Conservation (phyloP, 1,140 invertebrate species). For the Eciton burchellii region DNA sequence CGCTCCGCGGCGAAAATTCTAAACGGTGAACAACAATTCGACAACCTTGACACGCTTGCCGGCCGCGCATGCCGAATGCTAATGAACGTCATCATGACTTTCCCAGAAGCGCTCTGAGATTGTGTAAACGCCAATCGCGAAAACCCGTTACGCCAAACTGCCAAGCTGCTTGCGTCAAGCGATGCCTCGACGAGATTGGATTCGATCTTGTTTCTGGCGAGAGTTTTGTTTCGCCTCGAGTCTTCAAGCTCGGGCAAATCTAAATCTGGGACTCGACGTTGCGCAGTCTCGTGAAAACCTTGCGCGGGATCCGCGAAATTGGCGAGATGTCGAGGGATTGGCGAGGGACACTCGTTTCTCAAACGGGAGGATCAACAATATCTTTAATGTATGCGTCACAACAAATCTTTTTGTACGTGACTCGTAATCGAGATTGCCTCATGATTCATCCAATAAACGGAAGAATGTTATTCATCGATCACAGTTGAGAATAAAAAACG, state of each 20-base stretch:
- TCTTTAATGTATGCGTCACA: background rate
- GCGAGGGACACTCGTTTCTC: background rate
- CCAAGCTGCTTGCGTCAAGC: background rate
- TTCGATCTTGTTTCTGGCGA: background rate
- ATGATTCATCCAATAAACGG: conserved; percentile 19
- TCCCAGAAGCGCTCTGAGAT: conserved; percentile 4
- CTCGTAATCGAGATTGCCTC: background rate
- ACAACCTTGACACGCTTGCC: conserved; percentile 72
- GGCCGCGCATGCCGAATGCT: conserved; percentile 52
- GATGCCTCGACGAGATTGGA: background rate
- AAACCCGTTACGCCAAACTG: conserved; percentile 3
- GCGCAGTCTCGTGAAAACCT: too few species aligned
- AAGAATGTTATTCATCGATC: background rate
- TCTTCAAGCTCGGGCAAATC: too few species aligned
- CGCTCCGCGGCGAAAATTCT: conserved; percentile 15
- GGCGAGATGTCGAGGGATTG: too few species aligned
- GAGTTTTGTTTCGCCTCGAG: too few species aligned
- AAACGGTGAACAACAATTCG: conserved; percentile 61
- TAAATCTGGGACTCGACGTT: too few species aligned
- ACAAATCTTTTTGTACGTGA: conserved; percentile 17
- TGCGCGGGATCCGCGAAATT: too few species aligned
- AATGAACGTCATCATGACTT: conserved; percentile 39
- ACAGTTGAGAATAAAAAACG: background rate
- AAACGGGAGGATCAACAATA: background rate
- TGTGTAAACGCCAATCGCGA: conserved; percentile 20